Percentiles rank a stretch among this genome's conserved stretches.
phyloP scores from a whole-genome alignment of 2,113 vertebrate species.

The Pitta sordida region DNA sequence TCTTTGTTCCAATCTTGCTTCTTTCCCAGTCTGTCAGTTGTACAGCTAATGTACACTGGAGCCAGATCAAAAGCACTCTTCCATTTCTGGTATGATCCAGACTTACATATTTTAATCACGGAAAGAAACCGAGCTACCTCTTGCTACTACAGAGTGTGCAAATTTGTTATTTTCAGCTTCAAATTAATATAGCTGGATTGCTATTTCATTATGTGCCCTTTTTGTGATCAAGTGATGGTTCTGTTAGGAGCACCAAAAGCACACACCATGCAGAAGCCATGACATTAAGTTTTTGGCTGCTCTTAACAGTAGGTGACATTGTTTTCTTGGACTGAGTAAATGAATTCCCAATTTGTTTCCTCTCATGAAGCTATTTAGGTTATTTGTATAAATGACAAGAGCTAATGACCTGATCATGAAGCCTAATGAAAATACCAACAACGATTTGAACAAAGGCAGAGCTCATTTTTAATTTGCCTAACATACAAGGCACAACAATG shows the following conservation, averaged over 20 bases:
- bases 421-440: background rate
- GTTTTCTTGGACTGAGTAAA: background rate
- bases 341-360: background rate
- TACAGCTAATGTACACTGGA: accelerated
- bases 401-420: background rate
- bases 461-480: background rate
- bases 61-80: background rate
- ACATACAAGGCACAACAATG: background rate
- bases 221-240: background rate
- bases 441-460: background rate
- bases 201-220: background rate
- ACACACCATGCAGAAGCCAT: background rate
- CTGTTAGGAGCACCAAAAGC: background rate
- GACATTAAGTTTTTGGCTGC: background rate
- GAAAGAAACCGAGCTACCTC: background rate
- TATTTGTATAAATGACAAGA: background rate
- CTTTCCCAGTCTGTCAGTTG: background rate
- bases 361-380: background rate
- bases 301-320: background rate
- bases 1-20: background rate
- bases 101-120: background rate
- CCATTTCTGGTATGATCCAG: background rate
- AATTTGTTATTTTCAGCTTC: background rate
- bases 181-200: background rate
- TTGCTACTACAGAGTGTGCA: background rate